Evolutionary conservation across 2,113 vertebrate species (phyloP).

Genomic region (Phainopepla nitens): DNA sequence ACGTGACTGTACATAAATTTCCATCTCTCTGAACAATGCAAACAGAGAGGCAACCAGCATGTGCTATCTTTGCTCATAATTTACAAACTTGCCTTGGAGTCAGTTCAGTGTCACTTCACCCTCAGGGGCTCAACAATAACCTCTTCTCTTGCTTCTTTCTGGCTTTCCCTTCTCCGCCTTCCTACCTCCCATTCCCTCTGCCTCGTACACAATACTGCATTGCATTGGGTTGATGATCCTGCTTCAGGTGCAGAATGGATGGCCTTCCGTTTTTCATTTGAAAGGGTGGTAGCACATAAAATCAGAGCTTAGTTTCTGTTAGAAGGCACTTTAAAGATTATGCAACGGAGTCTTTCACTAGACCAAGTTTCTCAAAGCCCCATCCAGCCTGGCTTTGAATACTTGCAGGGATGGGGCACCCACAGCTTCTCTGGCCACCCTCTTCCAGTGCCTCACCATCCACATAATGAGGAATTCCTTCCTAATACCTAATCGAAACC

Average conservation of each 20-base stretch:
- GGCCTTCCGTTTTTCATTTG: neutral
- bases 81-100: neutral
- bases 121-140: neutral
- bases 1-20: constrained; percentile 33
- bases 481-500: neutral
- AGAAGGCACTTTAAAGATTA: neutral
- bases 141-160: neutral
- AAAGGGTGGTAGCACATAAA: neutral
- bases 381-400: neutral
- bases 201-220: neutral
- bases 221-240: neutral
- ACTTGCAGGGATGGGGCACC: neutral
- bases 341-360: neutral
- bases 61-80: neutral
- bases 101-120: neutral
- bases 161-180: neutral
- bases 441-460: neutral
- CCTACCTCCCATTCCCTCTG: neutral
- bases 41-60: neutral
- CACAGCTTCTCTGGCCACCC: neutral
- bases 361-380: neutral
- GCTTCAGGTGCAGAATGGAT: neutral
- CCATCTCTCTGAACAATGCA: neutral
- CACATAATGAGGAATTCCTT: neutral
- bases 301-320: neutral